Evolutionary conservation across 1,140 invertebrate genomes (phyloP).

Genomic region (Cydia strobilella): DNA sequence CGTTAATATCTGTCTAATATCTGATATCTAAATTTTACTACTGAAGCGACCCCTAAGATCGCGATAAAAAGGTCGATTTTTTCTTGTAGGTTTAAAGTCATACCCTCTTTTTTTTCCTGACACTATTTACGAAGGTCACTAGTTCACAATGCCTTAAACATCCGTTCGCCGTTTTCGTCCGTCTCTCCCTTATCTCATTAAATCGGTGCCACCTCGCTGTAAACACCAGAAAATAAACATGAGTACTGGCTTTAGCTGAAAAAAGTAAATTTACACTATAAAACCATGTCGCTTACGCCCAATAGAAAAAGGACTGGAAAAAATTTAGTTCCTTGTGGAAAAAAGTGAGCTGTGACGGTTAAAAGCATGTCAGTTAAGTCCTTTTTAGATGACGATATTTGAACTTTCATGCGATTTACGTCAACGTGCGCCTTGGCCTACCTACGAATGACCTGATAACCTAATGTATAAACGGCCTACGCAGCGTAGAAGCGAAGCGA

Average conservation of each 20-base stretch:
- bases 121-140: background rate
- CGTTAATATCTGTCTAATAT: too few relatives aligned
- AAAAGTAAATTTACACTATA: background rate
- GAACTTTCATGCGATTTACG: background rate
- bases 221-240: background rate
- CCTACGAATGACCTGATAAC: slow-evolving; percentile 11
- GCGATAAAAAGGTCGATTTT: too few relatives aligned
- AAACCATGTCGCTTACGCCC: background rate
- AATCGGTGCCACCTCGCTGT: background rate
- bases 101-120: background rate
- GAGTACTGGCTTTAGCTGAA: background rate
- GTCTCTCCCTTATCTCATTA: slow-evolving; percentile 7
- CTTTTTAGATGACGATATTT: background rate
- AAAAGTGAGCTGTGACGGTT: background rate
- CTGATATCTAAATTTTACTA: too few relatives aligned
- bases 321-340: background rate
- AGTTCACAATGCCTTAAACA: background rate
- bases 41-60: too few relatives aligned
- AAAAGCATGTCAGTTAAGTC: background rate
- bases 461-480: background rate
- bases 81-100: background rate
- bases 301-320: background rate
- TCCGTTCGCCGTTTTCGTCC: background rate
- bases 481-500: too few relatives aligned
- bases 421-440: slow-evolving; percentile 15